A percentile compares a stretch with the other conserved stretches of the same genome.
Conservation (phyloP, 2,888 invertebrate genomes). For the Drosophila algonquin region DNA sequence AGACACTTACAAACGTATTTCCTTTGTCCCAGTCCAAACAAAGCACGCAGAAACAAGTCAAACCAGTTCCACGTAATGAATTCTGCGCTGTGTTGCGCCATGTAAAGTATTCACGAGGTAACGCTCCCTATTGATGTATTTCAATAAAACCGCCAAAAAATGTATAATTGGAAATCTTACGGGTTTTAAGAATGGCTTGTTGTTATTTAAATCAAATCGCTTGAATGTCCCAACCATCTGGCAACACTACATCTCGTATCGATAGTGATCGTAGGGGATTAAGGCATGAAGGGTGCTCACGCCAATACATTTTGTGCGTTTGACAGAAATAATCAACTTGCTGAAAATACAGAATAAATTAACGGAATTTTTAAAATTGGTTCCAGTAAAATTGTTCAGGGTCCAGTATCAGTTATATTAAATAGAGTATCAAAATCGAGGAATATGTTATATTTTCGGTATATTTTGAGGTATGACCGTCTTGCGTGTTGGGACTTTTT, state of each 20-base stretch:
- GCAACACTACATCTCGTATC: neutral
- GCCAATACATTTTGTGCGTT: neutral
- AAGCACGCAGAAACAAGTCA: constrained; percentile 48
- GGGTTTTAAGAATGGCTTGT: neutral
- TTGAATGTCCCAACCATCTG: neutral
- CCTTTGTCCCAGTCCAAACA: constrained; percentile 21
- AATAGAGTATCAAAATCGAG: too few relatives aligned
- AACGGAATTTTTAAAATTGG: too few relatives aligned
- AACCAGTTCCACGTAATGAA: constrained; percentile 42
- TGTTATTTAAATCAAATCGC: neutral
- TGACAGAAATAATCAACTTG: too few relatives aligned
- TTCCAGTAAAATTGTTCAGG: too few relatives aligned
- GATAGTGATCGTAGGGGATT: neutral
- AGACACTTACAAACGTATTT: neutral
- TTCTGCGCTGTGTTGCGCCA: neutral
- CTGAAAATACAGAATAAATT: too few relatives aligned
- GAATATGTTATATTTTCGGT: too few relatives aligned
- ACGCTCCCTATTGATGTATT: neutral
- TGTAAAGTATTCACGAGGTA: neutral
- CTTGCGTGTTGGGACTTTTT: too few relatives aligned
- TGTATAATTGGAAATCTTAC: neutral
- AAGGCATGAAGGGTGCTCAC: neutral
- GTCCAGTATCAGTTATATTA: too few relatives aligned
- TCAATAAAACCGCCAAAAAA: neutral
- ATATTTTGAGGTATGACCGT: too few relatives aligned